Evolutionary conservation across 2,113 vertebrate species (phyloP), one percentile per base, ranked within the genome.

Genomic region (Aphyosemion australe): DNA sequence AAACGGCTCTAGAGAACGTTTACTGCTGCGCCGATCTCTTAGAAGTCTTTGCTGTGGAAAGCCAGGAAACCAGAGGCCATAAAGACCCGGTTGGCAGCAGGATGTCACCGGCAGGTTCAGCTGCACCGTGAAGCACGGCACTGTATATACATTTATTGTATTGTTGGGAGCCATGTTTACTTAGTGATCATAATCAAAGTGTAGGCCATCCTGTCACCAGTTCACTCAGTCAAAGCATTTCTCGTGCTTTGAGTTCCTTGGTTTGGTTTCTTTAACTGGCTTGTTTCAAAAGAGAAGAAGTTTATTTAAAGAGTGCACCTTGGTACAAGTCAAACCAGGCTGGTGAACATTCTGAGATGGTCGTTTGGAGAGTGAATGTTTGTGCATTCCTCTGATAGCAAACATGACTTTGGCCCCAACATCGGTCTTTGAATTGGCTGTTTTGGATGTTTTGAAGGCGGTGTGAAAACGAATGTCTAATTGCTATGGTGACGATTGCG

Each of bases 371-470:
- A 37, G 69, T 72, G 69, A 78, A 65, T 89, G 83, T 93, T 90
- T 92, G 91, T 80, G 78, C 90, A 91, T 90, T 90, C 90, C 86
- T 78, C 59, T 61, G 72, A 78, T 66, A 73, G 91, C 83, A 88
- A 89, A 91, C 79, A 85, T 65, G 52, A 74, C 77, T 21, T 39
- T 65, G 64, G 83, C 82, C 69, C 74, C 80, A 65, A 84, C 84
- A 87, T 71, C 61, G 0, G 14, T 79, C 87, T 91, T 89, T 92
- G 87, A 90, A 83, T 79, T 86, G 87, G 87, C 76, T 12, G 64
- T 73, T 69, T 75, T 50, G 50, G 55, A 83, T 84, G 67, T 87
- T 86, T 76, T 73, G 77, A 74, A 82, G 66, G 64, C 65, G 61
- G 81, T 86, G 80, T 79, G 82, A 86, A 87, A 86, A 76, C 65